Evolutionary conservation across 2,888 invertebrate genomes (phyloP).

Genomic region (Calameuta filiformis): DNA sequence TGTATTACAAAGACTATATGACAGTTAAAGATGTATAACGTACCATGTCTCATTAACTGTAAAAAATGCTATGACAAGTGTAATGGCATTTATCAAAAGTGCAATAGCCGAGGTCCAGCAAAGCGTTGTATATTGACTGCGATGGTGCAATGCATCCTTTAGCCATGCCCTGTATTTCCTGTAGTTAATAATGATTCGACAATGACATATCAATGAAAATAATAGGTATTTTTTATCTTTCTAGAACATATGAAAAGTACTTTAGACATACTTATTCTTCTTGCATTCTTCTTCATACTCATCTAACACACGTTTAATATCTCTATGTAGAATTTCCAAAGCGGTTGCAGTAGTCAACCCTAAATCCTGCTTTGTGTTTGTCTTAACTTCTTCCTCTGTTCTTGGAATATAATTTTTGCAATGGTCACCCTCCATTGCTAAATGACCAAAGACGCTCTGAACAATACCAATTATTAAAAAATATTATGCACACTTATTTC

Average conservation of each 20-base stretch:
- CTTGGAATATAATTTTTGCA: constrained; percentile 28
- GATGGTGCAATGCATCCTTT: constrained; percentile 69
- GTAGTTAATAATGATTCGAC: constrained; percentile 43
- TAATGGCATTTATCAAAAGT: constrained; percentile 69
- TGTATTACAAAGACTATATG: background rate
- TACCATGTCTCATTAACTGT: constrained; percentile 45
- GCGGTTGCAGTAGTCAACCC: constrained; percentile 79
- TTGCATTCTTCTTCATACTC: constrained; percentile 73
- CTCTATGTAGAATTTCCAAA: constrained; percentile 75
- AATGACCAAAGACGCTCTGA: background rate
- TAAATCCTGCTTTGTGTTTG: constrained; percentile 38
- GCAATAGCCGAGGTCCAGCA: constrained; percentile 75
- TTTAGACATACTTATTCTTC: constrained; percentile 67
- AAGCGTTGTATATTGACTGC: constrained; percentile 73
- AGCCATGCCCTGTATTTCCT: constrained; percentile 68
- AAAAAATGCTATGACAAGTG: constrained; percentile 67
- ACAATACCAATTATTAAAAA: background rate
- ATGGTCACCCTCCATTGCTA: constrained; percentile 47
- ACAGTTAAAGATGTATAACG: constrained; percentile 9
- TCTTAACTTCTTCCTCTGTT: constrained; percentile 30
- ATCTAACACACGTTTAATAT: constrained; percentile 74
- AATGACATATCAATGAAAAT: background rate
- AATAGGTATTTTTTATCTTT: background rate
- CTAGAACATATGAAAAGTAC: background rate
- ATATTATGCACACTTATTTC: background rate